phyloP scores from a whole-genome alignment of 2,888 invertebrate genomes.

The Cephus spinipes region DNA sequence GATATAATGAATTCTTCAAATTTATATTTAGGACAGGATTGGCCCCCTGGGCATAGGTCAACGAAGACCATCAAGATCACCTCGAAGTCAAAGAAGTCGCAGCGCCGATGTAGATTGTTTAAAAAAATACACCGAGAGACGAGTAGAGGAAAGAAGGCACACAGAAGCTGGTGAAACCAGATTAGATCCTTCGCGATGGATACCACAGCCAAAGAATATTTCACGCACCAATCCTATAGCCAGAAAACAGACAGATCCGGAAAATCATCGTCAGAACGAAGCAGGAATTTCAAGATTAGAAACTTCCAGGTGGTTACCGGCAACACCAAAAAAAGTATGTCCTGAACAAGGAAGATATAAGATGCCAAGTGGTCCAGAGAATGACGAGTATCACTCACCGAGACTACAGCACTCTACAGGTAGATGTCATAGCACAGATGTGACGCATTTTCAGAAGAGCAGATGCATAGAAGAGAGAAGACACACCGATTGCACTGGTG shows the following conservation, averaged over 20 bases:
- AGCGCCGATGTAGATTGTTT: constrained; percentile 57
- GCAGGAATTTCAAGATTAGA: background rate
- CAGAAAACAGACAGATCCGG: background rate
- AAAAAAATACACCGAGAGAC: constrained; percentile 53
- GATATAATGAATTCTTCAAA: background rate
- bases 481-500: constrained; percentile 35
- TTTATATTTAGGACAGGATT: constrained; percentile 36
- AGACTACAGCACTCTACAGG: background rate
- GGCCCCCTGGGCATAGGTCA: constrained; percentile 47
- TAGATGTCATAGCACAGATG: constrained; percentile 43
- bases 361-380: background rate
- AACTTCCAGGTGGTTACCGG: constrained; percentile 1
- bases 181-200: constrained; percentile 40
- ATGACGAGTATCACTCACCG: background rate
- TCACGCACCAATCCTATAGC: constrained; percentile 8
- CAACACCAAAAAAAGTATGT: background rate
- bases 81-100: constrained; percentile 56
- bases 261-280: background rate
- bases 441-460: constrained; percentile 26
- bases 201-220: constrained; percentile 32
- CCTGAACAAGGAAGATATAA: constrained; percentile 7
- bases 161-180: constrained; percentile 44
- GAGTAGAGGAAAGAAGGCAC: constrained; percentile 53
- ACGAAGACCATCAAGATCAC: constrained; percentile 53
- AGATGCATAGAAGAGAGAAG: constrained; percentile 37